Evolutionary conservation across 2,797 vertebrate genomes (phyloP).

Genomic region (Podarcis lilfordi): DNA sequence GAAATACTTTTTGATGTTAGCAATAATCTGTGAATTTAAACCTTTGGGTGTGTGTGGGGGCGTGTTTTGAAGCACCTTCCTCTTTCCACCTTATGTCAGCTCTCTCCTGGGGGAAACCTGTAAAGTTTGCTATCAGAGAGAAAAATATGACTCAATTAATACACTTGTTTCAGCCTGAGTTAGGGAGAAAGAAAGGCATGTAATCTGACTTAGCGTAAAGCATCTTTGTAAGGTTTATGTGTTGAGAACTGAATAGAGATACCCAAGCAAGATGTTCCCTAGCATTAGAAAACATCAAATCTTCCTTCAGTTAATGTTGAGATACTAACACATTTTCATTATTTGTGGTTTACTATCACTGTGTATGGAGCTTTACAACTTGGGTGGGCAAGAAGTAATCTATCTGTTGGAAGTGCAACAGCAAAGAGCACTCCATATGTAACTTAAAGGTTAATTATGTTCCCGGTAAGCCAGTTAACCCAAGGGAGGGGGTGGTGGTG

Average conservation of each 20-base stretch:
- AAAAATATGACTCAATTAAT: constrained; percentile 24
- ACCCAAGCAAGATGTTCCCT: background rate
- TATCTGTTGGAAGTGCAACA: too few relatives aligned
- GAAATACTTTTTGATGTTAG: background rate
- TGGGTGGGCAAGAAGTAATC: too few relatives aligned
- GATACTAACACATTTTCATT: background rate
- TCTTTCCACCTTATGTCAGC: background rate
- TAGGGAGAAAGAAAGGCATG: background rate
- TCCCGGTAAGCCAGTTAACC: too few relatives aligned
- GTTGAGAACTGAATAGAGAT: constrained; percentile 5
- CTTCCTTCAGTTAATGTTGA: background rate
- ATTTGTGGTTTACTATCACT: background rate
- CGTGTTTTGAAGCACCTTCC: background rate
- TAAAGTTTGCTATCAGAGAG: constrained; percentile 16
- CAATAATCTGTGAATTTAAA: background rate
- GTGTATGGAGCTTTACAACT: background rate
- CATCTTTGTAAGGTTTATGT: background rate
- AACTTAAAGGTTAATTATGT: too few relatives aligned
- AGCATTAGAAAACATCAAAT: background rate
- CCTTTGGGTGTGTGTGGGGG: rapidly evolving
- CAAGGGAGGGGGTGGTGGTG: too few relatives aligned
- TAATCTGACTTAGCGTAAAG: background rate
- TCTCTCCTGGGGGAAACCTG: background rate
- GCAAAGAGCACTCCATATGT: too few relatives aligned
- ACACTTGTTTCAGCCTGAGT: constrained; percentile 7